Percentiles rank a stretch among this genome's conserved stretches.
Conservation (phyloP, 2,797 vertebrate species). For the Neosalanx taihuensis region DNA sequence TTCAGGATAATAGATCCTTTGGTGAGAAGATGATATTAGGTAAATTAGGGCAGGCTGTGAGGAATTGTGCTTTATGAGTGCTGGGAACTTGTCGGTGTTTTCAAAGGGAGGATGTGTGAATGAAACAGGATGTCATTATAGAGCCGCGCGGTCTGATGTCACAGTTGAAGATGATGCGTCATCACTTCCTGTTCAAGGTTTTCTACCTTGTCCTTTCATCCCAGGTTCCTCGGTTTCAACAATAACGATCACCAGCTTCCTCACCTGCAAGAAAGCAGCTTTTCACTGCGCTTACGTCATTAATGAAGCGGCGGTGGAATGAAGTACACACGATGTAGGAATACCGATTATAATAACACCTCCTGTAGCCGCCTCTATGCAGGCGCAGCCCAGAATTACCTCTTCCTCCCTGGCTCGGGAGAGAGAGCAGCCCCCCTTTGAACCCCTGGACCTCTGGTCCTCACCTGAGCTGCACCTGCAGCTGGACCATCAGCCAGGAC, state of each 20-base stretch:
- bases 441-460: conserved; percentile 61
- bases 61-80: conserved; percentile 50
- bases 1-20: conserved; percentile 42
- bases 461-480: conserved; percentile 14
- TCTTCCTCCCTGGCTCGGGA: too few species aligned
- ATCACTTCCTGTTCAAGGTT: too few species aligned
- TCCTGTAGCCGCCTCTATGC: conserved; percentile 59
- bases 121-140: conserved; percentile 57
- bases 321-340: too few species aligned
- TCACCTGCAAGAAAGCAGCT: too few species aligned
- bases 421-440: conserved; percentile 55
- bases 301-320: too few species aligned
- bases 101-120: conserved; percentile 55
- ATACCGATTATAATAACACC: conserved; percentile 7
- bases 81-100: conserved; percentile 58
- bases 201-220: too few species aligned
- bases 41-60: conserved; percentile 67
- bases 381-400: conserved; percentile 73
- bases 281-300: too few species aligned
- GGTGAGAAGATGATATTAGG: conserved; percentile 65
- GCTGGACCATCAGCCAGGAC: too few species aligned
- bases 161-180: too few species aligned
- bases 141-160: too few species aligned
- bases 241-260: too few species aligned
- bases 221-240: too few species aligned